Evolutionary conservation across 1,140 invertebrate species (phyloP), one percentile per base, ranked within the genome.

Genomic region (Drosophila ercepeae): DNA sequence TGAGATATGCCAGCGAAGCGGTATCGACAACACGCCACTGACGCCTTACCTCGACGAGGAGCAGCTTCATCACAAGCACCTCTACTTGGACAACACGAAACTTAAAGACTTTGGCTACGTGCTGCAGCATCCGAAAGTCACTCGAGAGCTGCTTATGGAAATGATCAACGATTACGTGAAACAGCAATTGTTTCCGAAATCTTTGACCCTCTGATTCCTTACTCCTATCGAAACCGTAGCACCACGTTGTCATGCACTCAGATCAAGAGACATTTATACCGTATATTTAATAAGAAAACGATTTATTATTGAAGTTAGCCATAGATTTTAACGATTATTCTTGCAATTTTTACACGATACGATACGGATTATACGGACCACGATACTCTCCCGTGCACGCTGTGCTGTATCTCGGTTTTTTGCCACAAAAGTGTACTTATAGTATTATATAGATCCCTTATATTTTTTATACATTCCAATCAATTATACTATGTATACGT

Each of bases 1-100:
- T 4, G 95, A 95, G 81, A 94, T 96, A 44, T 98, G 97, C 91
- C 93, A 94, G 61, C 92, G 92, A 70, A 95, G 96, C 92, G 93
- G 92, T 39, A 94, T 98, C 16, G 92, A 93, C 69, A 97, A 97
- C 91, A 97, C 96, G 44, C 97, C 97, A 21, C 92, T 98, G 0
- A 96, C 96, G 59, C 97, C 97, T 1, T 97, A 96, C 82, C 95
- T 97, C 89, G 95, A 96, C 73, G 93, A 94, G 82, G 97, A 97
- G 89, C 92, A 96, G 63, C 92, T 98, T 36, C 94, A 95, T 63
- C 95, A 97, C 89, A 95, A 95, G 79, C 95, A 97, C 91, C 92
- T 98, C 42, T 93, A 95, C 88, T 92, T 98, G 69, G 93, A 96
- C 91, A 94, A 95, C 16, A 90, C 90, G 54, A 96, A 96, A 89